Percentiles rank a stretch among this genome's conserved stretches.
Evolutionary conservation across 2,113 vertebrate genomes (phyloP).

Genomic region (Spilogale gracilis): DNA sequence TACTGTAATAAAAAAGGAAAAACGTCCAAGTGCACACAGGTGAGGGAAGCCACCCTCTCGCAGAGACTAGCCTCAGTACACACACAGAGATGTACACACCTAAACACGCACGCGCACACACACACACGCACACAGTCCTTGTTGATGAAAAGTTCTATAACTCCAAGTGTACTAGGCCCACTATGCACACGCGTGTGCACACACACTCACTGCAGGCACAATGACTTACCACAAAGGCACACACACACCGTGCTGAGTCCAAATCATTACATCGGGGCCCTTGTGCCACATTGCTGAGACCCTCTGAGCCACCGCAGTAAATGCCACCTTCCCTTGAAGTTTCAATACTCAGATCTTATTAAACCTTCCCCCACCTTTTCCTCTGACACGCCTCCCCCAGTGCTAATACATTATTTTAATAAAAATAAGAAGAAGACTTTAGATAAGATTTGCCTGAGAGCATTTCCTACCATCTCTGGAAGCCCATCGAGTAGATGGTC

Average conservation of each 20-base stretch:
- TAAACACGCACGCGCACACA: neutral
- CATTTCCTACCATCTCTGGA: slow-evolving; percentile 1
- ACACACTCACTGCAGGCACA: neutral
- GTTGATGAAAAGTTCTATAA: neutral
- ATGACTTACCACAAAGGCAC: neutral
- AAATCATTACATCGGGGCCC: neutral
- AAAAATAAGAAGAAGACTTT: neutral
- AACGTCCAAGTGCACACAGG: slow-evolving; percentile 44
- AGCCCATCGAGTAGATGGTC: neutral
- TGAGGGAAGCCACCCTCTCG: slow-evolving; percentile 52
- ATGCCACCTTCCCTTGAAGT: neutral
- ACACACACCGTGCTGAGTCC: neutral
- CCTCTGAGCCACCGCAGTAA: no score
- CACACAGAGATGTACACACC: neutral
- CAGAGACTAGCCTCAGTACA: neutral
- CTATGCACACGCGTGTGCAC: no score
- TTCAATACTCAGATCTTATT: neutral
- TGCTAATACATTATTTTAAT: neutral
- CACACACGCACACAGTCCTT: neutral
- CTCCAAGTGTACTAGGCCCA: neutral
- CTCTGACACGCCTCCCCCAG: neutral
- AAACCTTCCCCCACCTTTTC: neutral
- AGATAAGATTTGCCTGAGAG: neutral
- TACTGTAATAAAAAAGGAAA: slow-evolving; percentile 66
- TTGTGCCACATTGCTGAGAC: neutral